Conservation (phyloP, 1,140 invertebrate species). For the Drosophila watanabei region DNA sequence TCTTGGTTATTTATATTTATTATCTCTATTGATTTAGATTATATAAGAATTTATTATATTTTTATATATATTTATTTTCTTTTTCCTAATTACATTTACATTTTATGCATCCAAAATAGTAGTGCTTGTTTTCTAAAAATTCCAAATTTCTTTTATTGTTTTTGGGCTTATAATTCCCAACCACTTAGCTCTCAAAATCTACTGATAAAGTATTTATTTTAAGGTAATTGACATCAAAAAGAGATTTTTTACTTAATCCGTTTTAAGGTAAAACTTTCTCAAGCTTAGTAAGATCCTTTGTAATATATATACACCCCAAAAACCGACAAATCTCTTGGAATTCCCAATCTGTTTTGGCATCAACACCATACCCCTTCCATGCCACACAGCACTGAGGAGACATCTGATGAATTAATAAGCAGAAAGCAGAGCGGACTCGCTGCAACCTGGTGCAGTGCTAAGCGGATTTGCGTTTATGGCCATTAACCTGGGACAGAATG, state of each 20-base stretch:
- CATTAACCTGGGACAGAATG: constrained; percentile 35
- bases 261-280: not conserved
- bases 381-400: not conserved
- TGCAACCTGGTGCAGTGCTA: constrained; percentile 24
- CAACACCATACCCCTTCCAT: not conserved
- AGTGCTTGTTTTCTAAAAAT: no score
- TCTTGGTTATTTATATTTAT: no score
- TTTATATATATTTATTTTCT: no score
- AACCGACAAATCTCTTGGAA: not conserved
- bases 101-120: not conserved
- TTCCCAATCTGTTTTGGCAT: not conserved
- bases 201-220: no score
- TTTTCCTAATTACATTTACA: no score
- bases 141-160: no score
- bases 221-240: not conserved
- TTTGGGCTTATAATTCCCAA: no score
- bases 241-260: not conserved
- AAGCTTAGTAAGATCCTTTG: not conserved
- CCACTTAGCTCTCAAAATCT: not conserved
- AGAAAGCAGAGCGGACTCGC: constrained; percentile 8
- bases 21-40: no score
- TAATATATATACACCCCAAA: not conserved
- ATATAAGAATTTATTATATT: no score
- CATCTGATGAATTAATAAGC: constrained; percentile 49
- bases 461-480: constrained; percentile 55